A percentile compares a stretch with the other conserved stretches of the same genome.
Conservation (phyloP, 2,888 invertebrate genomes). For the Saturnia japonica region DNA sequence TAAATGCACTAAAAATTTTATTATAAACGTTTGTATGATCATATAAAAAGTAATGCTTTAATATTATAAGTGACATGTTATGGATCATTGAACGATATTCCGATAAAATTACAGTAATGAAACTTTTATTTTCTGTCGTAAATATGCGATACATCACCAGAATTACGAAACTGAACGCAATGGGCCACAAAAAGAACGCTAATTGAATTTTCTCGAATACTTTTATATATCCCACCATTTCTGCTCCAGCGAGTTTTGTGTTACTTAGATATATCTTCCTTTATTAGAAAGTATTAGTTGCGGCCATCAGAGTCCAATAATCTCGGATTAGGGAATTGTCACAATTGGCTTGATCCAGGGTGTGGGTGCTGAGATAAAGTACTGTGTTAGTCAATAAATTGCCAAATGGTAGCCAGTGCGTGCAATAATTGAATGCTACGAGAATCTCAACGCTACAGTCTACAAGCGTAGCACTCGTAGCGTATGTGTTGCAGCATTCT, state of each 20-base stretch:
- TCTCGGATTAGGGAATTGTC: constrained; percentile 16
- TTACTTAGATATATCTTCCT: constrained; percentile 15
- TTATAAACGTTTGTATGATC: not conserved
- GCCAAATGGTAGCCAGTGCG: constrained; percentile 17
- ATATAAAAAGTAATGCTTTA: not conserved
- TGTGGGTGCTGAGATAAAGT: constrained; percentile 15
- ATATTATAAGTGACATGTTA: not conserved
- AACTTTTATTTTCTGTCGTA: constrained; percentile 22
- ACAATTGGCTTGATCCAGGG: constrained; percentile 17
- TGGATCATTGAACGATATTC: not conserved
- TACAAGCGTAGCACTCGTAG: constrained; percentile 11
- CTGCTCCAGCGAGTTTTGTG: constrained; percentile 11
- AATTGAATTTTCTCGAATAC: constrained; percentile 20
- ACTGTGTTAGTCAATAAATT: constrained; percentile 23
- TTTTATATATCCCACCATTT: constrained; percentile 14
- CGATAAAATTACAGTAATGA: constrained; percentile 21
- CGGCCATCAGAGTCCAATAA: constrained; percentile 16
- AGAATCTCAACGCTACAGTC: constrained; percentile 10
- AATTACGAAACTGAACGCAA: constrained; percentile 18
- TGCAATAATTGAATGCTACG: constrained; percentile 17
- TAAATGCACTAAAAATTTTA: not conserved
- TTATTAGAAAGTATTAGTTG: constrained; percentile 19
- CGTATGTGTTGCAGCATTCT: too few species aligned
- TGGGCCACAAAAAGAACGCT: constrained; percentile 20
- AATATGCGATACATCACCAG: constrained; percentile 21